A percentile compares a stretch with the other conserved stretches of the same genome.
Conservation (phyloP, 2,797 vertebrate species). For the Halcyon badia region DNA sequence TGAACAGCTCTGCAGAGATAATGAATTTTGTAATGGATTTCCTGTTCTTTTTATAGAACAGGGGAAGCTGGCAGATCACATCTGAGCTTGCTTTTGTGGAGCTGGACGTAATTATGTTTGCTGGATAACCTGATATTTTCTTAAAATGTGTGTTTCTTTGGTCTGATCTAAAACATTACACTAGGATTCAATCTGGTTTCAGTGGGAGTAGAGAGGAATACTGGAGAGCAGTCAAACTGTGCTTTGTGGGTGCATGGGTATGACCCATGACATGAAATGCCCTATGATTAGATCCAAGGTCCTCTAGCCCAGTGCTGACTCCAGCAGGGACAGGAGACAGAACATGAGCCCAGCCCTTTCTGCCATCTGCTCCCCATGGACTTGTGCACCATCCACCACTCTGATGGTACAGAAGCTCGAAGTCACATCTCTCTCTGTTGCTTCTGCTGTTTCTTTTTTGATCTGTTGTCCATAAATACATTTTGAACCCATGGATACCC, state of each 20-base stretch:
- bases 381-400: neutral
- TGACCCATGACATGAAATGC: neutral
- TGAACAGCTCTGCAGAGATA: slow-evolving; percentile 1
- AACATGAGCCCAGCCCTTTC: neutral
- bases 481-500: fast-evolving
- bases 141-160: neutral
- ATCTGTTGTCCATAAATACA: neutral
- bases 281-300: neutral
- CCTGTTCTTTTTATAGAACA: slow-evolving; percentile 48
- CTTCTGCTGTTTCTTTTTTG: neutral
- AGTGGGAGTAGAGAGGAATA: fast-evolving
- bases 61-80: neutral
- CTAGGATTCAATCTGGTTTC: neutral
- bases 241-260: neutral
- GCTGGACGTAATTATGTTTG: neutral
- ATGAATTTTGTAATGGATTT: slow-evolving; percentile 43
- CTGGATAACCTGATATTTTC: neutral
- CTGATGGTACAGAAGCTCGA: fast-evolving
- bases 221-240: neutral
- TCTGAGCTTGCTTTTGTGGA: neutral
- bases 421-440: neutral
- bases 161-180: neutral
- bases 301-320: neutral
- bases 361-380: neutral
- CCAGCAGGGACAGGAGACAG: neutral